Base-by-base conservation (phyloP, 2,888 invertebrate genomes). In the Polymixis flavicincta region DNA sequence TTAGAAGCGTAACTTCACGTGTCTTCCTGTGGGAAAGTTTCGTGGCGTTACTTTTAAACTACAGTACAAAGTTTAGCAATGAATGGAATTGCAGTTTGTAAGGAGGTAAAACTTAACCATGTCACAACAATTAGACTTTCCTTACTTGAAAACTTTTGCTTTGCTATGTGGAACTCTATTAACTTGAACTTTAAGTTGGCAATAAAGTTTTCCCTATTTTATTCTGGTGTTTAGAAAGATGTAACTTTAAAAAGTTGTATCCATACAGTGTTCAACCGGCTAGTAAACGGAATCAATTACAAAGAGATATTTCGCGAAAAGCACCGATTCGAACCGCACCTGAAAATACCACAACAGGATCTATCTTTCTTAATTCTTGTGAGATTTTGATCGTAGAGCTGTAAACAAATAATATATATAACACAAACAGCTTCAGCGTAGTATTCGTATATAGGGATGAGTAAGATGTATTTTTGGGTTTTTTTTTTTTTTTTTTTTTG, bases 1-100 rank as follows among this genome's bases (percentile, higher is more conserved):
- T 67, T 61, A 72, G 61, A 55, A 68, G 82, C 42, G 28, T 65
- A 60, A 71, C 70, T n/a, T n/a, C n/a, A n/a, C n/a, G n/a, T 42
- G 50, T 61, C 48, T 50, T 55, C 50, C 32, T 52, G 54, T 19
- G 22, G n/a, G 19, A 59, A 75, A 78, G 65, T 75, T 74, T 60
- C 28, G 57, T 48, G 14, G 7, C 32, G 28, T 25, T 78, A 71
- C 79, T 82, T 71, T 7, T 32, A 32, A 68, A 54, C 22, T 57
- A 52, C 19, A 25, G 25, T 32, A 57, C 61, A 25, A 83, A 82
- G 71, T 82, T 71, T 22, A 37, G 57, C 54, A 83, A 82, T 82
- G 57, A 79, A 82, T 61, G 68, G 50, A 66, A 79, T 19, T 61
- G 57, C 42, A 79, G 69, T 79, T 82, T 66, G 61, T 65, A 17